A percentile compares a stretch with the other conserved stretches of the same genome.
Conservation (phyloP, 2,888 invertebrate genomes). For the Villa cingulata region DNA sequence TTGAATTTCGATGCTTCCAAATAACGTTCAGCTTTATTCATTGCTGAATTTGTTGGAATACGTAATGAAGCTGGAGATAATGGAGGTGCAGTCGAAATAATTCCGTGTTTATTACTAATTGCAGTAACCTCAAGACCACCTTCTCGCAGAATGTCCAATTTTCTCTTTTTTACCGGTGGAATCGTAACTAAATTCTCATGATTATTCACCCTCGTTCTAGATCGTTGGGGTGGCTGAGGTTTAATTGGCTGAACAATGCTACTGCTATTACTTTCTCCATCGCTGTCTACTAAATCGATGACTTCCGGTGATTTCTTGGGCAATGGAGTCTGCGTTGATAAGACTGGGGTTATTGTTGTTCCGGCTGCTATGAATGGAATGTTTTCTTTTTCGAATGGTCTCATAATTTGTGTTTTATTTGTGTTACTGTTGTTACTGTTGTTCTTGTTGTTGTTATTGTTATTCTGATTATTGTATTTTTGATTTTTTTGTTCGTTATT, state of each 20-base stretch:
- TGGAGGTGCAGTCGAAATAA: neutral
- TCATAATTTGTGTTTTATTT: slow-evolving; percentile 1
- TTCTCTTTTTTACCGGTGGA: slow-evolving; percentile 47
- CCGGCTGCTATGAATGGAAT: slow-evolving; percentile 16
- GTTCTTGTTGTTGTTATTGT: neutral
- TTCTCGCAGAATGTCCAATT: slow-evolving; percentile 60
- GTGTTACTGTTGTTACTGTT: neutral
- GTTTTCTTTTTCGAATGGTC: slow-evolving; percentile 15
- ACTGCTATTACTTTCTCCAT: slow-evolving; percentile 10
- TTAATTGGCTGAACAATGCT: neutral
- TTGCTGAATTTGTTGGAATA: slow-evolving; percentile 1
- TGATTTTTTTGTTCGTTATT: neutral
- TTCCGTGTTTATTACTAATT: slow-evolving; percentile 27
- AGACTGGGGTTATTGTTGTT: slow-evolving; percentile 15
- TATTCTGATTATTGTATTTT: neutral
- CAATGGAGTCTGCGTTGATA: slow-evolving; percentile 1
- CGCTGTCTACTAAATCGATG: slow-evolving; percentile 16
- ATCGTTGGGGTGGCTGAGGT: neutral
- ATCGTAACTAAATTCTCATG: neutral
- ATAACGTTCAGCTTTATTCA: neutral
- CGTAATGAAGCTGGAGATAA: neutral
- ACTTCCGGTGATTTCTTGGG: slow-evolving; percentile 11
- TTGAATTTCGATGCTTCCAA: slow-evolving; percentile 7
- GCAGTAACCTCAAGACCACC: slow-evolving; percentile 64
- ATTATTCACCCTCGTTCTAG: neutral